Evolutionary conservation across 2,888 invertebrate species (phyloP).

Genomic region (Proisotoma minuta): DNA sequence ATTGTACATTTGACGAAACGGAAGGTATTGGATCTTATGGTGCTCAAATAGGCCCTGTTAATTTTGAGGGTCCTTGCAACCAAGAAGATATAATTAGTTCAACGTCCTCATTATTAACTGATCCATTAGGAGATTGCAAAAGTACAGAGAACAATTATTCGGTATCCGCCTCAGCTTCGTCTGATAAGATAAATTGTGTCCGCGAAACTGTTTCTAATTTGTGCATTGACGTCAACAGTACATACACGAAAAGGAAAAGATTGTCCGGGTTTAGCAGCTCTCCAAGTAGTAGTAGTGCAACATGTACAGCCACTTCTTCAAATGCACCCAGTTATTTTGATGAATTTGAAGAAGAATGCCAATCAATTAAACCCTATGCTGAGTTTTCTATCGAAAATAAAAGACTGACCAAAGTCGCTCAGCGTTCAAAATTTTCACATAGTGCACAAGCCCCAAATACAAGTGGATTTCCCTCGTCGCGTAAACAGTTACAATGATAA

Average conservation of each 20-base stretch:
- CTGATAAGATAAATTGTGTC: conserved; percentile 5
- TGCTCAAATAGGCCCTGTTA: not conserved
- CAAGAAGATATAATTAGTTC: not conserved
- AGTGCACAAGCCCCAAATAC: not conserved
- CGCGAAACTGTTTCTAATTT: conserved; percentile 8
- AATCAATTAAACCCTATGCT: not conserved
- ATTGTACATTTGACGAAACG: not conserved
- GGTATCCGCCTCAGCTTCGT: not conserved
- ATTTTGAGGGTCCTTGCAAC: not conserved
- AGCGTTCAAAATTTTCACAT: conserved; percentile 2
- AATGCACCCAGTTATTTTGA: not conserved
- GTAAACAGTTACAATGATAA: too few relatives aligned
- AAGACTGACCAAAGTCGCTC: conserved; percentile 5
- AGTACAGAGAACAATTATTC: too few relatives aligned
- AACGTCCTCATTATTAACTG: too few relatives aligned
- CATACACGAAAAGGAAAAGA: not conserved
- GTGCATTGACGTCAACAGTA: not conserved
- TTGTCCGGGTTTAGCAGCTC: not conserved
- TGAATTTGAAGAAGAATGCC: not conserved
- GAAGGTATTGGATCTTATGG: not conserved
- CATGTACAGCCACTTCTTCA: not conserved
- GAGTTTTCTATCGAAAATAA: conserved; percentile 1
- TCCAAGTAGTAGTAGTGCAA: not conserved
- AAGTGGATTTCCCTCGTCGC: too few relatives aligned
- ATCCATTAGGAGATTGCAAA: too few relatives aligned